Evolutionary conservation across 2,113 vertebrate genomes (phyloP), one percentile per base, ranked within the genome.

Genomic region (Sprattus sprattus): DNA sequence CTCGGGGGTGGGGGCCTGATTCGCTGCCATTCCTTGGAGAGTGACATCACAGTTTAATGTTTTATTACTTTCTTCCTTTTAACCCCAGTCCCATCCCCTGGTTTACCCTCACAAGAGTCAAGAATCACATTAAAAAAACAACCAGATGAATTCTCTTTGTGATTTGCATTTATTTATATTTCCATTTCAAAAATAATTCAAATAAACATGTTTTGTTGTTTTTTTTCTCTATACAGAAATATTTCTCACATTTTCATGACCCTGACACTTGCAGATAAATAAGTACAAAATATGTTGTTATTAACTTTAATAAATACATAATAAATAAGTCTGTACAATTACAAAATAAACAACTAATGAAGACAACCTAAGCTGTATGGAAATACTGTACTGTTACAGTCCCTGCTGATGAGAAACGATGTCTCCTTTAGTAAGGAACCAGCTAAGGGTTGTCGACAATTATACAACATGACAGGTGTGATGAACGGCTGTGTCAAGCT

Each of bases 221-320:
- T 39, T 82, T 46, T 60, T 67, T 16, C 28, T 39, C 13, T 78
- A 16, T 39, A 39, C 83, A 64, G 82, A 87, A 84, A 82, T 85
- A 90, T 90, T 90, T 87, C 87, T 92, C 90, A 90, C 90, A 93
- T 94, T 92, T 49, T 90, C 93, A 90, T 93, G 89, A 93, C 49
- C 82, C 86, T 89, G 89, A 88, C 83, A 93, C 90, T 88, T 92
- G 81, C 92, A 91, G 91, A 95, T 95, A 95, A 95, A 95, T 95
- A 95, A 91, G 92, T 95, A 95, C 91, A 95, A 95, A 95, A 95
- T 93, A 94, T 93, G 94, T 91, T 91, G 86, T 75, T 94, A 78
- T 87, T 90, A 89, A 85, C 90, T 93, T 91, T 90, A 95, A 95
- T 95, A 95, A 95, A 95, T 95, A 95, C 85, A 92, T 89, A 95